Evolutionary conservation across 2,797 vertebrate species (phyloP), one percentile per base, ranked within the genome.

Genomic region (Onychomys leucogaster): DNA sequence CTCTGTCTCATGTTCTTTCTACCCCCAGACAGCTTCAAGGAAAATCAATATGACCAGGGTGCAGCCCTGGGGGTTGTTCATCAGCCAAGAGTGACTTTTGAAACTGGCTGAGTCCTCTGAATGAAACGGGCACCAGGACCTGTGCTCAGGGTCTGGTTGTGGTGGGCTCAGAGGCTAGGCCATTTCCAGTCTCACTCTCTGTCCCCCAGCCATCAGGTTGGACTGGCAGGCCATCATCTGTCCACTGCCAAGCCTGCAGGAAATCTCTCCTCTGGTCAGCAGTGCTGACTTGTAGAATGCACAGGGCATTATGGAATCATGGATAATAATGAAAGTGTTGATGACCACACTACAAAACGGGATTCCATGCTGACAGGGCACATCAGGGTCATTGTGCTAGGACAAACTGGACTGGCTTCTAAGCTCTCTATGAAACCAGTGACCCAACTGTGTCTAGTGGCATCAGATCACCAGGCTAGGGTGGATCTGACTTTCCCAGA

Each of bases 281-380:
- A 81, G 75, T 96, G 97, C 97, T 97, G 97, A 97, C 95, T 94
- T 43, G 87, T 86, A 95, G 90, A 96, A 93, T 83, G 94, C 49
- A 23, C 43, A 12, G 3, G 23, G 81, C 75, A 57, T 96, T 84
- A 94, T 85, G 4, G 13, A 89, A 90, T 95, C 92, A 85, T 0
- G 17, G 78, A 37, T 59, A 88, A 98, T 97, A 98, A 97, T 95
- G 94, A 96, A 96, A 98, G 71, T 95, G 94, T 97, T 16, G 59
- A 94, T 96, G 95, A 43, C 55, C 87, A 88, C 59, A 9, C 71
- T 84, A 32, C 86, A 63, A n/a, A 92, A 95, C 87, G 52, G 57
- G 85, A 91, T 89, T 97, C 69, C 59, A 77, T 63, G 96, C 97
- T 97, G 97, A 97, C 80, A 0, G 86, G 65, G 91, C 97, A 95